Base-by-base conservation (phyloP, 2,113 vertebrate genomes). In the Hippocampus comes region DNA sequence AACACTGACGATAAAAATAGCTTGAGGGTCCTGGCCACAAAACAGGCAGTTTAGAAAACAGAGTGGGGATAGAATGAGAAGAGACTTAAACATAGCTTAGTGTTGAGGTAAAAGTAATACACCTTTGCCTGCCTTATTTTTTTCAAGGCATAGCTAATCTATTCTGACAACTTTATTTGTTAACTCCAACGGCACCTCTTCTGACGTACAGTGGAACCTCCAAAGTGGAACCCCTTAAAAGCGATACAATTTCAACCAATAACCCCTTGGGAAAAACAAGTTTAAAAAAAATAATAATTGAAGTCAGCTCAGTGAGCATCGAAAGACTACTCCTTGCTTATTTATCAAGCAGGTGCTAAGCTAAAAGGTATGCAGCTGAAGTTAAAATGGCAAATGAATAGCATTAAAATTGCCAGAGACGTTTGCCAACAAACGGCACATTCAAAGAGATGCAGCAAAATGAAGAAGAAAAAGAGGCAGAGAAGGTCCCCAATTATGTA, bases 21-120 rank as follows among this genome's bases (percentile, higher is more conserved):
- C 63, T 73, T 70, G 76, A 86, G 78, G 78, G 81, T 77, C 85
- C 82, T 84, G 85, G 84, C 82, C 87, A 89, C 79, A 89, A 88
- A 89, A 84, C 82, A 89, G 85, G 81, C 63, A 46, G 80, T 76
- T 85, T 73, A 77, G 79, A 63, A 79, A 46, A 46, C 34, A 64
- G 71, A 55, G 57, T 4, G 12, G 34, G 71, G 48, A 67, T 14
- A 53, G 30, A 57, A 68, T 74, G 78, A 76, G 20, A 68, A 48
- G 18, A 74, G 61, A 72, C 42, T 38, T 49, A 67, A 76, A 67
- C 56, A 59, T 75, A 72, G 48, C 56, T 69, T 64, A 68, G 67
- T 59, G 67, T 76, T 82, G 83, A 86, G 84, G 82, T 86, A 82
- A 81, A 78, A 83, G 68, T 81, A 20, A 84, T 73, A 15, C 66